Evolutionary conservation across 2,888 invertebrate species (phyloP).

Genomic region (Eupeodes latifasciatus): DNA sequence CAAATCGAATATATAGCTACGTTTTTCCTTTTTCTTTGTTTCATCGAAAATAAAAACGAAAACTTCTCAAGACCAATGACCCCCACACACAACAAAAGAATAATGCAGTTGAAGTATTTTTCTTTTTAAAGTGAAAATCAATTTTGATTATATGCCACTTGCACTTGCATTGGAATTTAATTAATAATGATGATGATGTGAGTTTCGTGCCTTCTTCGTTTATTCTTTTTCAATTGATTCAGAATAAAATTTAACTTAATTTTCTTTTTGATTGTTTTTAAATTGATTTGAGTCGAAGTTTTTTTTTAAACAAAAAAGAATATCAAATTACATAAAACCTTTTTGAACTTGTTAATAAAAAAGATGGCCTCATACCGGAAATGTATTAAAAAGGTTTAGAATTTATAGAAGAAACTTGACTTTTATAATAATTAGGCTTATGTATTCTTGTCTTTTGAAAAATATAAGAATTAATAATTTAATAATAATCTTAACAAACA

Average conservation of each 20-base stretch:
- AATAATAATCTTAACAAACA: too few species aligned
- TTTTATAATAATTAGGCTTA: too few species aligned
- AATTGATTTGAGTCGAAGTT: neutral
- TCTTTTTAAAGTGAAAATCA: conserved; percentile 34
- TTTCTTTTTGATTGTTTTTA: conserved; percentile 6
- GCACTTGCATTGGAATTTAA: conserved; percentile 37
- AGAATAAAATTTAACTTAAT: neutral
- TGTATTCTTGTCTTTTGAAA: too few species aligned
- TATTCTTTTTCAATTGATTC: conserved; percentile 12
- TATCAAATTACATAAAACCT: neutral
- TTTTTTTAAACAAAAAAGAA: neutral
- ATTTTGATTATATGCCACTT: conserved; percentile 30
- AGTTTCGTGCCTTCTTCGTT: neutral
- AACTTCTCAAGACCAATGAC: conserved; percentile 34
- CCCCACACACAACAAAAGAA: neutral
- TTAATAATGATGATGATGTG: conserved; percentile 23
- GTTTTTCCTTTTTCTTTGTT: conserved; percentile 32
- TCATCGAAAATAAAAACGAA: conserved; percentile 17
- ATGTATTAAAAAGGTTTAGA: too few species aligned
- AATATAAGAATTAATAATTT: too few species aligned
- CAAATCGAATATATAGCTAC: neutral
- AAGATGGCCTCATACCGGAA: too few species aligned
- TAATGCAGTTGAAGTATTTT: conserved; percentile 3
- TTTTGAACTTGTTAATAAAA: too few species aligned
- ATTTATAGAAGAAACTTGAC: too few species aligned